Percentiles rank a stretch among this genome's conserved stretches.
phyloP scores from a whole-genome alignment of 92 coral and sea anemone genomes.

The Zoanthus sansibaricus region DNA sequence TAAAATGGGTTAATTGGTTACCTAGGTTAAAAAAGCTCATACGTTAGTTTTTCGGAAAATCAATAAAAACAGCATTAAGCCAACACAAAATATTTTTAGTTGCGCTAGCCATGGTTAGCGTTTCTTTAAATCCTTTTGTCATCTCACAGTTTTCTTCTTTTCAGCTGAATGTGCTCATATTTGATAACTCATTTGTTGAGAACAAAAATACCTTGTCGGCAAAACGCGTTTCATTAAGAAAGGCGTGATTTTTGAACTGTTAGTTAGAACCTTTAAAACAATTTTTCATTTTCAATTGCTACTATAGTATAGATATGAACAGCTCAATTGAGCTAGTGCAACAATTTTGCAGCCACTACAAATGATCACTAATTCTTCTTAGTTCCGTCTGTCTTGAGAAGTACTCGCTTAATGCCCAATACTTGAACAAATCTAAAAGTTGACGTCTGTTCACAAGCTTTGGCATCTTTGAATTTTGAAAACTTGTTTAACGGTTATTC shows the following conservation, averaged over 20 bases:
- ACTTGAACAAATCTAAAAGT: not conserved
- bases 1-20: too few species aligned
- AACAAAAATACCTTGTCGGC: too few species aligned
- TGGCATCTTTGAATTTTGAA: not conserved
- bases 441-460: not conserved
- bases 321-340: not conserved
- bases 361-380: not conserved
- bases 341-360: not conserved
- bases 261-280: too few species aligned
- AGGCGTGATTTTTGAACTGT: too few species aligned
- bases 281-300: too few species aligned
- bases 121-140: too few species aligned
- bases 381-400: not conserved
- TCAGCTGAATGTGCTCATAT: not conserved
- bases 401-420: not conserved
- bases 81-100: not conserved
- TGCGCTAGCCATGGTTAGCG: not conserved
- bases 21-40: too few species aligned
- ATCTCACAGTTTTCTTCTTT: not conserved
- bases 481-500: not conserved
- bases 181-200: too few species aligned
- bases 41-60: not conserved
- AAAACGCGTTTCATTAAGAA: too few species aligned
- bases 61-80: not conserved
- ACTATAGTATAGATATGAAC: too few species aligned